phyloP scores from a whole-genome alignment of 2,888 invertebrate species.

The Allophyes oxyacanthae region DNA sequence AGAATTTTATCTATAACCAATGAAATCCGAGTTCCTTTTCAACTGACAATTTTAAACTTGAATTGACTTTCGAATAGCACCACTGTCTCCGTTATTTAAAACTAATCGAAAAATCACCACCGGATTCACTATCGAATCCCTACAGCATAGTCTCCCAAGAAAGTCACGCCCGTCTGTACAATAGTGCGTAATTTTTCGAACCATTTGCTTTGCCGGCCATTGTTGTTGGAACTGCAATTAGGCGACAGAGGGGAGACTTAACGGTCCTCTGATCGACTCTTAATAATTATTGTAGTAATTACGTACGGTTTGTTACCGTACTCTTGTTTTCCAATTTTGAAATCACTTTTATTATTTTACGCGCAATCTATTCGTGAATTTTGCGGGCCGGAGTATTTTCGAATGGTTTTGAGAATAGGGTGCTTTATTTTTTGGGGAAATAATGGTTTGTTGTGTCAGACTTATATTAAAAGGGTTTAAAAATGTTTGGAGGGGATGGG shows the following conservation, averaged over 20 bases:
- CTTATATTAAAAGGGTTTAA: slow-evolving; percentile 42
- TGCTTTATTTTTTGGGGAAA: slow-evolving; percentile 29
- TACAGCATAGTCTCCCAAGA: slow-evolving; percentile 34
- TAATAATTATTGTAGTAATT: slow-evolving; percentile 69
- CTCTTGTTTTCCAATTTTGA: slow-evolving; percentile 34
- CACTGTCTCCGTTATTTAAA: too few species aligned
- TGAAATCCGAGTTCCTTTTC: too few species aligned
- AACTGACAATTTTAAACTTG: too few species aligned
- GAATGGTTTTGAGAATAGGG: slow-evolving; percentile 28
- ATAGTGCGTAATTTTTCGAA: slow-evolving; percentile 81
- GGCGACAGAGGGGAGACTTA: slow-evolving; percentile 44
- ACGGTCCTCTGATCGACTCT: slow-evolving; percentile 66
- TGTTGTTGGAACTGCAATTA: slow-evolving; percentile 70
- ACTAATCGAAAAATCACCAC: slow-evolving; percentile 6
- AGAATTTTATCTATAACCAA: too few species aligned
- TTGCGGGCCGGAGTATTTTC: slow-evolving; percentile 19
- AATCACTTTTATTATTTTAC: slow-evolving; percentile 23
- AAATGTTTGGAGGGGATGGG: slow-evolving; percentile 28
- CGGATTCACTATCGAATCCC: slow-evolving; percentile 36
- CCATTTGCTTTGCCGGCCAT: slow-evolving; percentile 72
- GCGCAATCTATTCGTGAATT: slow-evolving; percentile 13
- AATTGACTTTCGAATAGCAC: too few species aligned
- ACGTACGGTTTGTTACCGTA: slow-evolving; percentile 55
- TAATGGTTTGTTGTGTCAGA: slow-evolving; percentile 40
- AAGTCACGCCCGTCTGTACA: slow-evolving; percentile 60